A percentile compares a stretch with the other conserved stretches of the same genome.
Evolutionary conservation across 2,888 invertebrate species (phyloP).

Genomic region (Aricia artaxerxes): DNA sequence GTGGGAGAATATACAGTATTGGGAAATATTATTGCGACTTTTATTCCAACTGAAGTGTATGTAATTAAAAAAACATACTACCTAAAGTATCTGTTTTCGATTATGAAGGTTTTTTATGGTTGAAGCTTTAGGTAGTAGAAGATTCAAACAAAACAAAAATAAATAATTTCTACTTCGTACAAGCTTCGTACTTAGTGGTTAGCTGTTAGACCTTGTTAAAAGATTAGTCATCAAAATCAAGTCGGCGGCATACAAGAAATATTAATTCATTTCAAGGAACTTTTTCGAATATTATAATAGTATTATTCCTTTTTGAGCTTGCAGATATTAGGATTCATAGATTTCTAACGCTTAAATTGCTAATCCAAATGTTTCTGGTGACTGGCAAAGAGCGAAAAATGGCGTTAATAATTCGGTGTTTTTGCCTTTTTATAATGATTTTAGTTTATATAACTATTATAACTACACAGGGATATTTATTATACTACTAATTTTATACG

Average conservation of each 20-base stretch:
- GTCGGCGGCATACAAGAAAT: constrained; percentile 43
- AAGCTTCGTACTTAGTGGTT: constrained; percentile 47
- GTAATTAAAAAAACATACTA: neutral
- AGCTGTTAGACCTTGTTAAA: constrained; percentile 48
- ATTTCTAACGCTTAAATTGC: neutral
- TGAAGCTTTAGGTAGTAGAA: neutral
- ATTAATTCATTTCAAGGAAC: neutral
- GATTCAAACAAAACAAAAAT: neutral
- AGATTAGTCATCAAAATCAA: constrained; percentile 65
- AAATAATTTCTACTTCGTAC: neutral
- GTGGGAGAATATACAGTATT: neutral
- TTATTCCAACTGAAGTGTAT: neutral
- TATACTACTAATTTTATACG: neutral
- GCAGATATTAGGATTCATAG: neutral
- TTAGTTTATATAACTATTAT: neutral
- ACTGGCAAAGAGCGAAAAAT: constrained; percentile 71
- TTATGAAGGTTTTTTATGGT: neutral
- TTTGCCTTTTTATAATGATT: constrained; percentile 33
- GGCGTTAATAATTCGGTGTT: constrained; percentile 68
- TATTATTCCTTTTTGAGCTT: neutral
- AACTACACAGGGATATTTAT: neutral
- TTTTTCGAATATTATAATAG: neutral
- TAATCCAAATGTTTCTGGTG: constrained; percentile 55
- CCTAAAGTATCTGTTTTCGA: neutral
- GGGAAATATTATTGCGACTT: neutral